Conservation (phyloP, 1,140 invertebrate species). For the Bacillus rossius region DNA sequence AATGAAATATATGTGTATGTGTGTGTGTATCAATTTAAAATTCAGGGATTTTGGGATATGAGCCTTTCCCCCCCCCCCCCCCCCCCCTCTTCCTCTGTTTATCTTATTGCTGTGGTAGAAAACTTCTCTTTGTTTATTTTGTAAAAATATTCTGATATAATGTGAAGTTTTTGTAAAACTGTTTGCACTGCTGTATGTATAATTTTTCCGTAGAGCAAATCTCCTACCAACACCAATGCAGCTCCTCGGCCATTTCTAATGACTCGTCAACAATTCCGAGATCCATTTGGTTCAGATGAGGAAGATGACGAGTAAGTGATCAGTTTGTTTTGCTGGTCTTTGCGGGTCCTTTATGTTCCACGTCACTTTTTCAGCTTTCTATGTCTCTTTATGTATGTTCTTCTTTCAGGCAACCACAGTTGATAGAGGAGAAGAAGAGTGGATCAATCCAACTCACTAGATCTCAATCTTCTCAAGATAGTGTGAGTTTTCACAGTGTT, state of each 20-base stretch:
- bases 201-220: constrained; percentile 40
- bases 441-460: constrained; percentile 1
- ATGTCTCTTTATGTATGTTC: too few species aligned
- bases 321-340: background rate
- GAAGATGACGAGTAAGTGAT: constrained; percentile 62
- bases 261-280: constrained; percentile 79
- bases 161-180: too few species aligned
- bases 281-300: constrained; percentile 88
- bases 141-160: too few species aligned
- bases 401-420: constrained; percentile 10
- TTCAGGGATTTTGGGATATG: too few species aligned
- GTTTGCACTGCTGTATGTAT: too few species aligned
- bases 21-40: too few species aligned
- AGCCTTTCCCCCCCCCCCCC: too few species aligned
- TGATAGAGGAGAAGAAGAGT: constrained; percentile 11
- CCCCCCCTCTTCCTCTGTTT: too few species aligned
- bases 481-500: constrained; percentile 14
- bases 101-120: too few species aligned
- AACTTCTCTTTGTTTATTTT: too few species aligned
- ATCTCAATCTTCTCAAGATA: constrained; percentile 21
- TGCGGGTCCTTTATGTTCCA: constrained; percentile 7
- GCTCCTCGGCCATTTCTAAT: constrained; percentile 55
- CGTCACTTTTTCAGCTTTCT: too few species aligned
- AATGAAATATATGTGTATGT: too few species aligned
- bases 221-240: constrained; percentile 39